These are phyloP conservation scores for Ellobium chinense DNA, from an alignment of 2,888 invertebrate genomes.

Conservation along the genomic window DNA sequence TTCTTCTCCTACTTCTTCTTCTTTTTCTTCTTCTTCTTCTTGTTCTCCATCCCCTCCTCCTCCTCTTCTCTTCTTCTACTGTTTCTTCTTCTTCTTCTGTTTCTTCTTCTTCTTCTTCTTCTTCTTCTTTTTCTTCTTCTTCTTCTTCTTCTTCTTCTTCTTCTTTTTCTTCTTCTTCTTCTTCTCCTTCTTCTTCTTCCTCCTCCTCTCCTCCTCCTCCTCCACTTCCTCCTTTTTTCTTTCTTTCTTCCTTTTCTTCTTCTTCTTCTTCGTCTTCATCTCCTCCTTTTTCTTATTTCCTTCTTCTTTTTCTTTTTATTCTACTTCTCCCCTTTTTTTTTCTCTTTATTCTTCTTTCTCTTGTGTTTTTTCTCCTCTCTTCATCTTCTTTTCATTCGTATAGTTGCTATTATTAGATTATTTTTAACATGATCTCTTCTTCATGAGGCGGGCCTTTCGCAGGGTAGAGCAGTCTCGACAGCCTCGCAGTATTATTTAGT, in stretches of 20 bases:
- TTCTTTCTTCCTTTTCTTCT: constrained; percentile 6
- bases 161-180: background rate
- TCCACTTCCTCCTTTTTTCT: background rate
- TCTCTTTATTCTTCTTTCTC: constrained; percentile 4
- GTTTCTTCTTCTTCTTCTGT: background rate
- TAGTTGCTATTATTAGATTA: too few relatives aligned
- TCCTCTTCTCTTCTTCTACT: too few relatives aligned
- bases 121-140: background rate
- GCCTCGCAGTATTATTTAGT: too few relatives aligned
- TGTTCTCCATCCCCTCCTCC: too few relatives aligned
- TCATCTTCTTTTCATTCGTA: too few relatives aligned
- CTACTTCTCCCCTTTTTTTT: background rate
- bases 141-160: background rate
- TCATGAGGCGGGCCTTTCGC: too few relatives aligned
- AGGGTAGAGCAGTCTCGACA: too few relatives aligned
- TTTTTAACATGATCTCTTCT: too few relatives aligned
- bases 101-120: background rate
- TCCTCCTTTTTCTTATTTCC: background rate
- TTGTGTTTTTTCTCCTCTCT: too few relatives aligned
- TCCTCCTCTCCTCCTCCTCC: background rate
- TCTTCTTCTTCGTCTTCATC: background rate
- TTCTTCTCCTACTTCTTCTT: too few relatives aligned
- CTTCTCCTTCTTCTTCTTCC: constrained; percentile 19
- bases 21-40: too few relatives aligned
- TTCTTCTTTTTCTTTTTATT: constrained; percentile 22